Conservation (phyloP, 2,888 invertebrate genomes). For the Zaprionus lineosus region DNA sequence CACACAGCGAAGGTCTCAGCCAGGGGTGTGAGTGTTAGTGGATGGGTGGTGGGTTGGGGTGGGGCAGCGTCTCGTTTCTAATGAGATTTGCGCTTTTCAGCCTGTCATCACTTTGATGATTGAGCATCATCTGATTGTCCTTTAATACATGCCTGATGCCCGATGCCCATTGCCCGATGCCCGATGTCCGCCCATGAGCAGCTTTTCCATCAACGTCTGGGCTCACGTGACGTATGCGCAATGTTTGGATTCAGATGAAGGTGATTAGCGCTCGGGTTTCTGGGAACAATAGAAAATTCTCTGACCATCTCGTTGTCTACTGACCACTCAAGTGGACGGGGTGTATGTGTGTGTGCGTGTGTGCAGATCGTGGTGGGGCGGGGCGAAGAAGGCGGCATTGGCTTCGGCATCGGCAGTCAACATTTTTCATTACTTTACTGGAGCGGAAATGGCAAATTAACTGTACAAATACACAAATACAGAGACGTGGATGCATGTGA, state of each 20-base stretch:
- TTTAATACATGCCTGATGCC: conserved; percentile 35
- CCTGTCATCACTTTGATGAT: conserved; percentile 16
- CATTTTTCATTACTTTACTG: conserved; percentile 73
- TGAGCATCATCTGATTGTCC: conserved; percentile 44
- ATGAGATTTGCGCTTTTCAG: conserved; percentile 28
- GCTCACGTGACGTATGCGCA: background rate
- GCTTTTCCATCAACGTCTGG: background rate
- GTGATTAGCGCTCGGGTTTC: conserved; percentile 52
- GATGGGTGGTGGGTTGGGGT: background rate
- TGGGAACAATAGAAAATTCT: conserved; percentile 47
- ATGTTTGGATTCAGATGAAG: conserved; percentile 24
- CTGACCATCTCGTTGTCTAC: conserved; percentile 3
- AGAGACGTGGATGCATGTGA: conserved; percentile 6
- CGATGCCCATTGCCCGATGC: no score
- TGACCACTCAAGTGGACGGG: conserved; percentile 20
- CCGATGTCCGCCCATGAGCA: no score
- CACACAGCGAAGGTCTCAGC: background rate
- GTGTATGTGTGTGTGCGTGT: no score
- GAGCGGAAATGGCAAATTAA: conserved; percentile 79
- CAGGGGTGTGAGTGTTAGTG: background rate
- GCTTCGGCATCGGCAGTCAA: conserved; percentile 42
- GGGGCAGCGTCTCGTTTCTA: conserved; percentile 4
- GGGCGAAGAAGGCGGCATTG: no score
- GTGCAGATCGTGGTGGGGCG: no score
- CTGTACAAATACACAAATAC: conserved; percentile 65